A percentile compares a stretch with the other conserved stretches of the same genome.
phyloP scores from a whole-genome alignment of 2,113 vertebrate genomes.

The Ranitomeya variabilis region DNA sequence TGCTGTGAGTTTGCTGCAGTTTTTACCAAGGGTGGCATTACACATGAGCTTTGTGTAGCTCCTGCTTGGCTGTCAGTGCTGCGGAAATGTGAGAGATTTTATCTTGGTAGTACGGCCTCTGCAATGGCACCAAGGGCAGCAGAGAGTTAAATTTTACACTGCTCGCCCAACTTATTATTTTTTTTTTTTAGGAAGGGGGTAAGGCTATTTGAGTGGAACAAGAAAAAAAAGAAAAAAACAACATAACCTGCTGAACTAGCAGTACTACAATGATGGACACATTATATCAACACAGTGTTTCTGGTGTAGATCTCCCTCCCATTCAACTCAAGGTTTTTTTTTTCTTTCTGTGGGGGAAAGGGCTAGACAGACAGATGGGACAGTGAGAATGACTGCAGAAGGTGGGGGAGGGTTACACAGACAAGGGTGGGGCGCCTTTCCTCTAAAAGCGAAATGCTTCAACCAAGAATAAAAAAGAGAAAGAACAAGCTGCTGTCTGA shows the following conservation, averaged over 20 bases:
- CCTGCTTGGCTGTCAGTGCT: neutral
- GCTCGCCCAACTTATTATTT: neutral
- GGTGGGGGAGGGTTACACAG: constrained; percentile 61
- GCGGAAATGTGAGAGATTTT: neutral
- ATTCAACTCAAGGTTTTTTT: neutral
- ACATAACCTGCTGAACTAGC: constrained; percentile 59
- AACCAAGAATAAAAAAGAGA: constrained; percentile 59
- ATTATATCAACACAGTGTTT: constrained; percentile 33
- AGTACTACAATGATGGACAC: constrained; percentile 19
- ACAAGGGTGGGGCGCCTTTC: constrained; percentile 58
- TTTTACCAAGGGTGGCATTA: too few species aligned
- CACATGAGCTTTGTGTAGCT: neutral
- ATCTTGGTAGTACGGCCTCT: neutral
- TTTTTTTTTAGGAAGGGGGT: neutral
- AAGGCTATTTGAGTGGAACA: neutral
- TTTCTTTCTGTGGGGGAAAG: neutral
- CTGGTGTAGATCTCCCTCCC: neutral
- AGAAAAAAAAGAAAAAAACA: neutral
- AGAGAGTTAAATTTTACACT: neutral
- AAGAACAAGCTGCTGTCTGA: constrained; percentile 19
- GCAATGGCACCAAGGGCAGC: too few species aligned
- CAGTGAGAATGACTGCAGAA: constrained; percentile 54
- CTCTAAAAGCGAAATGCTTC: constrained; percentile 61
- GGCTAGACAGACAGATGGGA: constrained; percentile 58
- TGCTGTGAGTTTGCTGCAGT: too few species aligned